A percentile compares a stretch with the other conserved stretches of the same genome.
Conservation (phyloP, 2,888 invertebrate species). For the Trichogramma evanescens region DNA sequence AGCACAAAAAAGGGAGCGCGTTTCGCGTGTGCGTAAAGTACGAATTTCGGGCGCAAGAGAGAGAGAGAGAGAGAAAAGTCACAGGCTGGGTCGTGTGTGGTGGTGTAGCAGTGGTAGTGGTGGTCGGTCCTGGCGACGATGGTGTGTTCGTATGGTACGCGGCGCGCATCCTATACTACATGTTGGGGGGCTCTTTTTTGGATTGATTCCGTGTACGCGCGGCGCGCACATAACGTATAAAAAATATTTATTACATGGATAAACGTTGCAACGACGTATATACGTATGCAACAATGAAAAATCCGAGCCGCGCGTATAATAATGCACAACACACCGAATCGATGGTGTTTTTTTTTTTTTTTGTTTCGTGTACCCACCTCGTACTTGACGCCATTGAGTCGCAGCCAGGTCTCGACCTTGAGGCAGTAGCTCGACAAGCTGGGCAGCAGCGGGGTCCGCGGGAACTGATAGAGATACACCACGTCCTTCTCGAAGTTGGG, state of each 20-base stretch:
- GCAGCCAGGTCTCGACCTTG: constrained; percentile 93
- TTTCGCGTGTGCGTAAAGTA: constrained; percentile 4
- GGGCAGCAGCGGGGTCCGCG: constrained; percentile 81
- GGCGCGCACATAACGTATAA: no score
- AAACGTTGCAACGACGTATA: no score
- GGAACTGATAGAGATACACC: constrained; percentile 90
- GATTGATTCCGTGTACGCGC: no score
- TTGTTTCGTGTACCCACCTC: constrained; percentile 62
- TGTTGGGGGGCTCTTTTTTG: no score
- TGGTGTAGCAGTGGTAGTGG: not conserved
- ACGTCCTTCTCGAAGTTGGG: constrained; percentile 84
- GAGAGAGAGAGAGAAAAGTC: not conserved
- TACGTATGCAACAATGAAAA: no score
- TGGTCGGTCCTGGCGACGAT: no score
- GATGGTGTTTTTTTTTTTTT: constrained; percentile 9
- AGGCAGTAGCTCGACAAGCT: constrained; percentile 88
- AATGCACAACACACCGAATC: constrained; percentile 11
- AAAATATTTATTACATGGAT: no score
- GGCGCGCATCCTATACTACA: no score
- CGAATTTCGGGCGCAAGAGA: not conserved
- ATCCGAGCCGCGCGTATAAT: no score
- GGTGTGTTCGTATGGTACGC: no score
- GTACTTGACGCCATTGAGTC: constrained; percentile 85
- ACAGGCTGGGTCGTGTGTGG: not conserved
- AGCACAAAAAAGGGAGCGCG: not conserved